phyloP scores from a whole-genome alignment of 1,140 invertebrate species.

The Aphelenchoides avenae region DNA sequence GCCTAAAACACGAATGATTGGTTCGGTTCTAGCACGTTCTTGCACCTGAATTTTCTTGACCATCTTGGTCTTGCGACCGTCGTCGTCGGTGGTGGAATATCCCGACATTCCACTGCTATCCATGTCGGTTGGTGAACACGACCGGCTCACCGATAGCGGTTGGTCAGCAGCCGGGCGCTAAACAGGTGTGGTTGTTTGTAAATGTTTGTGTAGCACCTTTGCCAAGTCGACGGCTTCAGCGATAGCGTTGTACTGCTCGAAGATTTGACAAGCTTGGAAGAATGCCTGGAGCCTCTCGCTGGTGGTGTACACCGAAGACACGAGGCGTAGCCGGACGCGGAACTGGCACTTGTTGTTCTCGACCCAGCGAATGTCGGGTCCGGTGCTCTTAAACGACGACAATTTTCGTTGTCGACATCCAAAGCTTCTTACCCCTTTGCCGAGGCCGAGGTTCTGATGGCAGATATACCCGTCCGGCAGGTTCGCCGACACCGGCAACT shows the following conservation, averaged over 20 bases:
- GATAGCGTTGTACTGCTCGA: slow-evolving; percentile 2
- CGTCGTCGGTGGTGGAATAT: not conserved
- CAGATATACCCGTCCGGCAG: slow-evolving; percentile 29
- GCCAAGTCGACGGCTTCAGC: slow-evolving; percentile 4
- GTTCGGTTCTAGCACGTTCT: not conserved
- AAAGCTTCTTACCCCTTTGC: not conserved
- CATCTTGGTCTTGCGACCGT: slow-evolving; percentile 8
- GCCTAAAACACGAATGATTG: slow-evolving; percentile 17
- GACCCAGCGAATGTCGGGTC: slow-evolving; percentile 33
- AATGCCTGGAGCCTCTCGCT: slow-evolving; percentile 44
- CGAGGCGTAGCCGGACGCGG: slow-evolving; percentile 31
- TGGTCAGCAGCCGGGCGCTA: too few relatives aligned
- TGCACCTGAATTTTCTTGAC: slow-evolving; percentile 10
- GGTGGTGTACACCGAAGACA: slow-evolving; percentile 36
- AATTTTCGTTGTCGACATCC: slow-evolving; percentile 8
- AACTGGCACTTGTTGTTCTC: slow-evolving; percentile 34
- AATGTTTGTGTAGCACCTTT: not conserved
- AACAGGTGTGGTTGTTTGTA: too few relatives aligned
- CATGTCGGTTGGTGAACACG: slow-evolving; percentile 32
- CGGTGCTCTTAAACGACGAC: not conserved
- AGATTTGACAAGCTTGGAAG: slow-evolving; percentile 49
- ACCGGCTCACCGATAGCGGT: slow-evolving; percentile 20
- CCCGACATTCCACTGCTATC: not conserved
- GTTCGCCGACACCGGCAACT: slow-evolving; percentile 34
- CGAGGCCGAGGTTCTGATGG: slow-evolving; percentile 8